A percentile compares a stretch with the other conserved stretches of the same genome.
phyloP scores from a whole-genome alignment of 2,888 invertebrate genomes.

The Tinea semifulvella region DNA sequence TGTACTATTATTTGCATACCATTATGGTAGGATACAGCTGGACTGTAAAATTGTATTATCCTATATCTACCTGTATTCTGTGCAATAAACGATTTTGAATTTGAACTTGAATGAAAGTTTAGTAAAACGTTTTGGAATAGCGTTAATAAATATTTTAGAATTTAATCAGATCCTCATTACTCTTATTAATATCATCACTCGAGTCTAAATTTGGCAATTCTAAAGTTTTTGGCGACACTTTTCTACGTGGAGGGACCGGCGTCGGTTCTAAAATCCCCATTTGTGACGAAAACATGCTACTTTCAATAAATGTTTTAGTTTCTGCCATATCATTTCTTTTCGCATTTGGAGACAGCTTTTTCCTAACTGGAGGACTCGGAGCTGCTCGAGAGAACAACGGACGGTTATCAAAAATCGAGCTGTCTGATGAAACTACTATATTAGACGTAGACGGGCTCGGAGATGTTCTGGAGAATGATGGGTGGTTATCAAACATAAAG shows the following conservation, averaged over 20 bases:
- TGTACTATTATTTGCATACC: no score
- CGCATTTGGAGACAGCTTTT: conserved; percentile 40
- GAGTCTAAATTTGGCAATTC: conserved; percentile 1
- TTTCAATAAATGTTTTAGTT: conserved; percentile 33
- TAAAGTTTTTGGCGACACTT: conserved; percentile 39
- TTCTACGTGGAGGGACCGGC: conserved; percentile 46
- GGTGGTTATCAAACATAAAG: conserved; percentile 51
- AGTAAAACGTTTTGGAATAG: no score
- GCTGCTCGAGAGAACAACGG: conserved; percentile 48
- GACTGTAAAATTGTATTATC: no score
- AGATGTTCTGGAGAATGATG: conserved; percentile 45
- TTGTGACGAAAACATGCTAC: conserved; percentile 36
- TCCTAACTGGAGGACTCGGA: conserved; percentile 55
- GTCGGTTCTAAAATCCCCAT: conserved; percentile 42
- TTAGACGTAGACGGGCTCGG: conserved; percentile 52
- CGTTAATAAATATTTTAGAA: conserved; percentile 36
- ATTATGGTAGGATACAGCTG: no score
- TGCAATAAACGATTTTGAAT: no score
- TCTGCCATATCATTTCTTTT: conserved; percentile 32
- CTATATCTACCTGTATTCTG: no score
- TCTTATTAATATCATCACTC: background rate
- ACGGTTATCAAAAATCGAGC: conserved; percentile 50
- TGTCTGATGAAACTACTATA: conserved; percentile 24
- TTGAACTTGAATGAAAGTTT: no score
- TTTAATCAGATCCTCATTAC: conserved; percentile 47